phyloP scores from a whole-genome alignment of 2,888 invertebrate species.

The Dryobotodes eremita region DNA sequence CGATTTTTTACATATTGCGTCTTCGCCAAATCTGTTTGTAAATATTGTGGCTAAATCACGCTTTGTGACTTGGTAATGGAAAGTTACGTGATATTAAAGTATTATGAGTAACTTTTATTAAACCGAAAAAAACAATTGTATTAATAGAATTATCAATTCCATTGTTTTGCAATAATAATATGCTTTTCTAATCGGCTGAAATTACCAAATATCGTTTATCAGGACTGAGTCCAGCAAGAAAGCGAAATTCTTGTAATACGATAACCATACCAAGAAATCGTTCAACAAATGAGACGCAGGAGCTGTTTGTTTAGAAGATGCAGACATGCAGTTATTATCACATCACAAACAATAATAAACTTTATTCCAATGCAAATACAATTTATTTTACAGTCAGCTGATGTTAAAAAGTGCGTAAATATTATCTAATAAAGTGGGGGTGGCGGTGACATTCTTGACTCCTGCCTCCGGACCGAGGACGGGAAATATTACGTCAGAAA shows the following conservation, averaged over 20 bases:
- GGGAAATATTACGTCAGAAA: slow-evolving; percentile 63
- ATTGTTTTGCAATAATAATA: background rate
- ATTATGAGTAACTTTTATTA: slow-evolving; percentile 1
- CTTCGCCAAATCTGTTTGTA: slow-evolving; percentile 45
- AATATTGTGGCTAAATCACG: slow-evolving; percentile 30
- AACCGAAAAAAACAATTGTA: background rate
- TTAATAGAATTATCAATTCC: background rate
- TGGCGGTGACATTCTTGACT: slow-evolving; percentile 58
- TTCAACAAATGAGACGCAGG: slow-evolving; percentile 28
- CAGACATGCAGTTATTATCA: background rate
- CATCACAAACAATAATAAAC: slow-evolving; percentile 18
- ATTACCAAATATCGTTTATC: background rate
- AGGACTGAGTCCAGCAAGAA: background rate
- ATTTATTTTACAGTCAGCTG: slow-evolving; percentile 1
- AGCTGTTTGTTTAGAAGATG: slow-evolving; percentile 16
- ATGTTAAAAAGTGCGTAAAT: slow-evolving; percentile 31
- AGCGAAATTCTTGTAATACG: background rate
- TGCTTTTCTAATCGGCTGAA: background rate
- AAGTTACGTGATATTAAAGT: slow-evolving; percentile 13
- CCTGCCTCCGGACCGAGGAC: slow-evolving; percentile 40
- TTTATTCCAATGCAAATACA: slow-evolving; percentile 4
- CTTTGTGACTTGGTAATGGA: slow-evolving; percentile 3
- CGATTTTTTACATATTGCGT: slow-evolving; percentile 32
- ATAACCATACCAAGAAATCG: slow-evolving; percentile 20
- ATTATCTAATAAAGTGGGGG: slow-evolving; percentile 32